Base-by-base conservation (phyloP, 37 sponge, comb jelly and placozoan species). In the Dysidea cf. avara region DNA sequence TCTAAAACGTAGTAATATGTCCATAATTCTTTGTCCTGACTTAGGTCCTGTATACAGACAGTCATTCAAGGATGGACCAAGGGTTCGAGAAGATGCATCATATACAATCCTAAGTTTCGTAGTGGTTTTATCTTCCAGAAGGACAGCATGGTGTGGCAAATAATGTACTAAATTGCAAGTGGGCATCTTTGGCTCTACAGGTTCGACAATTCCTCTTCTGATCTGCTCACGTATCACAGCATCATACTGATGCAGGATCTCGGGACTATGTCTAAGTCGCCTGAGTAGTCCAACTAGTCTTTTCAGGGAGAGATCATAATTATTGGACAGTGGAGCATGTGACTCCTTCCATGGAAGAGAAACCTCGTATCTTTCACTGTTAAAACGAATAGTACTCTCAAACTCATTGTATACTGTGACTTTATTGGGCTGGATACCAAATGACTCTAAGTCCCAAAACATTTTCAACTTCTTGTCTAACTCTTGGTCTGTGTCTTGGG, bases 271-370 rank as follows among this genome's bases (percentile, higher is more conserved):
- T 17, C 34, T 32, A 22, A 74, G 61, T 74, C 75, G 2, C 24
- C 25, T 49, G 7, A 68, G 52, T 26, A 68, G 53, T 22, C 69
- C 53, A 43, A 46, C 26, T 52, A 56, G 75, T 17, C 75, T 47
- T 34, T 59, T 57, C 14, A 39, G 48, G 31, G 61, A 40, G 28
- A 74, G 61, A 28, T 74, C 47, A 39, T 25, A 38, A 28, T 76
- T 32, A 1, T 76, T 38, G n/a, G 54, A 39, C 40, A 76, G 32
- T 46, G 36, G 31, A n/a, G 66, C 54, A 46, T 76, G 77, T 33
- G 39, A 35, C 13, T 5, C 46, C 63, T 64, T 76, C 77, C 77
- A 76, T 46, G 64, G 77, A 38, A 76, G 65, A 51, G 53, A 25
- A 21, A 64, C 77, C 17, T 65, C 64, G 66, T 76, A 76, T 64